These are phyloP conservation scores for Phasianus colchicus DNA, from an alignment of 2,113 vertebrate genomes.

Conservation along the genomic window DNA sequence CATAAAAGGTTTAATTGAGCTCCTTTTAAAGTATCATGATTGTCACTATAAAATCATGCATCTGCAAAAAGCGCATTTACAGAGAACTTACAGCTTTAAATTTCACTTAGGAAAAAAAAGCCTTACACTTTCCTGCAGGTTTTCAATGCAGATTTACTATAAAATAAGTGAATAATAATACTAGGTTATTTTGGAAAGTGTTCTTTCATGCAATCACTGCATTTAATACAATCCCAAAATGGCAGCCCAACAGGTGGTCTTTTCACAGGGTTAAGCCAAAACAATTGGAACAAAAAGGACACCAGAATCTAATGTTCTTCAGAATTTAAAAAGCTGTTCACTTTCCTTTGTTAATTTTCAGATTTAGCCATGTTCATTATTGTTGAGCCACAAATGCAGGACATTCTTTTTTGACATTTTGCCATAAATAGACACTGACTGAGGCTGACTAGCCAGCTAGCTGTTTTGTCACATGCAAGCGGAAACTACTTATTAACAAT, in stretches of 20 bases:
- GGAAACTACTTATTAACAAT: conserved; percentile 88
- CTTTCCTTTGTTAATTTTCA: conserved; percentile 97
- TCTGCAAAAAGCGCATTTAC: conserved; percentile 71
- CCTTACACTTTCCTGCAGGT: conserved; percentile 77
- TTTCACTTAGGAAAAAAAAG: conserved; percentile 73
- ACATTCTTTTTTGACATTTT: conserved; percentile 99
- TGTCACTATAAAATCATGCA: conserved; percentile 78
- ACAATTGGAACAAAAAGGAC: conserved; percentile 93
- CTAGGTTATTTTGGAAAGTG: conserved; percentile 86
- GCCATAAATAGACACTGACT: conserved; percentile 98
- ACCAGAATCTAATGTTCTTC: conserved; percentile 99
- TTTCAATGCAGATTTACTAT: conserved; percentile 86
- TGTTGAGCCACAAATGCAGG: conserved; percentile 96
- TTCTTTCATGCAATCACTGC: conserved; percentile 86
- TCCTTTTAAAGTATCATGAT: conserved; percentile 76
- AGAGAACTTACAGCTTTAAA: conserved; percentile 80
- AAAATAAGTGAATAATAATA: conserved; percentile 88
- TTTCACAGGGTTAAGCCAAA: conserved; percentile 94
- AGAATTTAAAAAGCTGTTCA: conserved; percentile 99
- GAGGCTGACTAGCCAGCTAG: conserved; percentile 96
- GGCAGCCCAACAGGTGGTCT: conserved; percentile 98
- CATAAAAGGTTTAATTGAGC: conserved; percentile 77
- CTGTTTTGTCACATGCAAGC: conserved; percentile 92
- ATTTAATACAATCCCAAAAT: conserved; percentile 96
- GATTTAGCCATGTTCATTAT: conserved; percentile 98